phyloP scores from a whole-genome alignment of 2,888 invertebrate species.

The Dryomyza anilis region DNA sequence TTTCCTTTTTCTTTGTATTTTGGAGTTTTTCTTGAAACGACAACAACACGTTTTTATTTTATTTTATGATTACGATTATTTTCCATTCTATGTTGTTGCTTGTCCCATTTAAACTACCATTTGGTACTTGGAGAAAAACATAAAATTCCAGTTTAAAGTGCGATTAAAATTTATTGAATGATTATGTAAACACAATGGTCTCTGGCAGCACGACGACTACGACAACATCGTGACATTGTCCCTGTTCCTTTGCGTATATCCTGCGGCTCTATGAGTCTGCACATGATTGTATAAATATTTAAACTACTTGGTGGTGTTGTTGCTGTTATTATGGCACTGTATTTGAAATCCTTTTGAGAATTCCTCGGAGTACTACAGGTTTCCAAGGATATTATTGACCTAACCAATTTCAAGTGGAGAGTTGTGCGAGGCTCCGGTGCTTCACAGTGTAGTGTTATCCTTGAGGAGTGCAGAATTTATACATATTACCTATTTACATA shows the following conservation, averaged over 20 bases:
- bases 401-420: constrained; percentile 16
- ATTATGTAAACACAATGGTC: constrained; percentile 15
- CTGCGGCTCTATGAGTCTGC: not conserved
- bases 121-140: constrained; percentile 8
- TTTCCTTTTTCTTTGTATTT: not conserved
- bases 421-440: too few species aligned
- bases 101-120: too few species aligned
- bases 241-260: not conserved
- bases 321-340: not conserved
- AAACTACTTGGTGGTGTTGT: not conserved
- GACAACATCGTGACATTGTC: not conserved
- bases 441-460: too few species aligned
- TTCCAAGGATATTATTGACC: constrained; percentile 8
- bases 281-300: not conserved
- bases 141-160: constrained; percentile 17
- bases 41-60: too few species aligned
- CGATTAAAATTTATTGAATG: constrained; percentile 23
- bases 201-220: not conserved
- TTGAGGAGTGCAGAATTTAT: too few species aligned
- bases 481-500: too few species aligned
- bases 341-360: not conserved
- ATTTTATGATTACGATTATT: too few species aligned
- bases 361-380: not conserved
- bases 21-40: not conserved
- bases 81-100: too few species aligned